Base-by-base conservation (phyloP, 2,113 vertebrate species). In the Gila orcuttii region DNA sequence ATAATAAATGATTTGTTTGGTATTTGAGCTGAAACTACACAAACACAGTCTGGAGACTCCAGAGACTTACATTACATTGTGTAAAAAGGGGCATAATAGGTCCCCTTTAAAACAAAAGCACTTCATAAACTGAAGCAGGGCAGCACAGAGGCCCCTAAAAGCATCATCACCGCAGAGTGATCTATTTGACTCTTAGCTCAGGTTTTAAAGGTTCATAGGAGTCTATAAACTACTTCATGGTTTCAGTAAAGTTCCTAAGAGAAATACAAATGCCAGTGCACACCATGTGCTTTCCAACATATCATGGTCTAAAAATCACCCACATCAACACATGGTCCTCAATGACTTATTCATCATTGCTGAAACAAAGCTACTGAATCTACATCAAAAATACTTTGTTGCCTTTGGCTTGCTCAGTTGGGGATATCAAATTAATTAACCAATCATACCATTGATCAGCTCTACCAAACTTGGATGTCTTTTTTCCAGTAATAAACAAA, bases 101-200 rank as follows among this genome's bases (percentile, higher is more conserved):
- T 42, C 39, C 39, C 39, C 39, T 42, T 42, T 9, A 42, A 82
- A 87, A 33, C 59, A 86, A 86, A 88, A 66, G 59, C 76, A 25
- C 47, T 23, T 31, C 47, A 74, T 83, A 82, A 86, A 73, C 33
- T 8, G 17, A 68, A 79, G 39, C 76, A 31, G 12, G 68, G 66
- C 11, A 66, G 59, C 33, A 71, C 66, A 45, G 76, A 60, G 50
- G 57, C 45, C 59, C 52, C 59, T 66, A 39, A 73, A 84, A 79
- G 86, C 47, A 42, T 64, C 28, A 71, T 73, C 78, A 74, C 33
- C n/a, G 28, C 47, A 86, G 50, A 60, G 75, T 74, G 25, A 66
- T 77, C 39, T 57, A 68, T 82, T 33, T 82, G 82, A 75, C 69
- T 66, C 60, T n/a, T 55, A 17, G 5, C 8, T 68, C 39, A 36